Base-by-base conservation (phyloP, 2,888 invertebrate species). In the Drosophila mimetica region DNA sequence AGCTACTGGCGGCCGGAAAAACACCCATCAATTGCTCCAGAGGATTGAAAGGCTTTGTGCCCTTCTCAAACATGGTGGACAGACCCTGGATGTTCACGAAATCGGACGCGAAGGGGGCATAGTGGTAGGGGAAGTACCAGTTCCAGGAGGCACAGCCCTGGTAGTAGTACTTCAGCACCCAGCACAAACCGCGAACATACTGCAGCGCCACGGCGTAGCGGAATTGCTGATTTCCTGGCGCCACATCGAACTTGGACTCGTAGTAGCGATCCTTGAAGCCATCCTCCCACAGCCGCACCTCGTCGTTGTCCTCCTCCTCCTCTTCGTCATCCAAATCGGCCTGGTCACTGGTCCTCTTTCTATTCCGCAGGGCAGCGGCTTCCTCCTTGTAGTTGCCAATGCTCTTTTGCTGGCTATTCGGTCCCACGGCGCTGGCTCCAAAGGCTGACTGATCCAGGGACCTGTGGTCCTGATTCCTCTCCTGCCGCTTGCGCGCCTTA, bases 71-170 rank as follows among this genome's bases (percentile, higher is more conserved):
- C 90, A 95, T 94, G 1, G 97, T 96, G 46, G 96, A 95, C 1
- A 98, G 93, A 1, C 96, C 96, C 57, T 95, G 94, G 59, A 99
- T 96, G 90, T 98, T 97, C 66, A 97, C 94, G 92, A 99, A 99
- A 93, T 99, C 99, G 0, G 99, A 99, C 4, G 99, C 99, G 93
- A 99, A 99, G 7, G 99, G 99, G 16, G 99, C 99, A 93, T 99
- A 99, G 93, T 99, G 99, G 92, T 98, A 99, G 0, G 99, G 99
- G 92, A 98, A 99, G 93, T 98, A 99, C 99, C 99, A 99, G 92
- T 99, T 97, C 99, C 99, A 99, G 16, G 97, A 98, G 34, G 98
- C 97, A 93, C 99, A 99, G 54, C 99, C 99, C 94, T 99, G 99
- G 93, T 99, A 99, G 92, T 99, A 99, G 93, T 99, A 99, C 79